Evolutionary conservation across 2,888 invertebrate species (phyloP).

Genomic region (Mesorhabditis spiculigera): DNA sequence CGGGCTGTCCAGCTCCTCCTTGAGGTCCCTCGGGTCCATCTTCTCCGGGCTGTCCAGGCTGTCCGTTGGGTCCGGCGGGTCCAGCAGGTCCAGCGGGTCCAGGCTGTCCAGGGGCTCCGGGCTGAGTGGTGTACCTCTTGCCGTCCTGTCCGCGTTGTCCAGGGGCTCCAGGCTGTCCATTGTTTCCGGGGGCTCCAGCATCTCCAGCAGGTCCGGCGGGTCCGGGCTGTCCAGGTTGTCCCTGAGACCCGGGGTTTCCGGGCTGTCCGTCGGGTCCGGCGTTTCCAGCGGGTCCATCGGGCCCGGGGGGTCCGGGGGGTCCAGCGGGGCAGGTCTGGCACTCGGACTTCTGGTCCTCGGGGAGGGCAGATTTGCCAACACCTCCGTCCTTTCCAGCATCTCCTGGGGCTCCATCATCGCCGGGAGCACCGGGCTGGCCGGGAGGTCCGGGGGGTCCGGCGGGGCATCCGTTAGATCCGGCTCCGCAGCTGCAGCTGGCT

Average conservation of each 20-base stretch:
- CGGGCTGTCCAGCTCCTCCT: neutral
- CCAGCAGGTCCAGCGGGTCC: conserved; percentile 25
- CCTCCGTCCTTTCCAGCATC: conserved; percentile 2
- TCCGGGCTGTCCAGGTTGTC: neutral
- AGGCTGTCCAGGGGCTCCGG: conserved; percentile 33
- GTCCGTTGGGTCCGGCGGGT: neutral
- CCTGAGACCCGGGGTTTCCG: neutral
- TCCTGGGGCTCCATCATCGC: neutral
- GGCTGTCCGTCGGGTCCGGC: neutral
- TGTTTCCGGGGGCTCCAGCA: no score
- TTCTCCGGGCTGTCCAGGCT: neutral
- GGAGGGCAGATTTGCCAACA: neutral
- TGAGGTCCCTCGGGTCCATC: neutral
- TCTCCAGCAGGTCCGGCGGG: neutral
- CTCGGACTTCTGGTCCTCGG: conserved; percentile 14
- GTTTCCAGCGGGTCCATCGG: conserved; percentile 1
- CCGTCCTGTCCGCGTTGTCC: conserved; percentile 36
- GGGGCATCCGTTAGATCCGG: conserved; percentile 36
- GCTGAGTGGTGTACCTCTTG: conserved; percentile 27
- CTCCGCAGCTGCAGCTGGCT: conserved; percentile 33
- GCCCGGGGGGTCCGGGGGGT: conserved; percentile 11
- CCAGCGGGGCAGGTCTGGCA: conserved; percentile 16
- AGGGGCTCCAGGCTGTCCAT: conserved; percentile 34
- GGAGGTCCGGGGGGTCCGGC: conserved; percentile 43
- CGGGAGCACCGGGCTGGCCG: conserved; percentile 7